Base-by-base conservation (phyloP, 2,888 invertebrate species). In the Schrankia costaestrigalis region DNA sequence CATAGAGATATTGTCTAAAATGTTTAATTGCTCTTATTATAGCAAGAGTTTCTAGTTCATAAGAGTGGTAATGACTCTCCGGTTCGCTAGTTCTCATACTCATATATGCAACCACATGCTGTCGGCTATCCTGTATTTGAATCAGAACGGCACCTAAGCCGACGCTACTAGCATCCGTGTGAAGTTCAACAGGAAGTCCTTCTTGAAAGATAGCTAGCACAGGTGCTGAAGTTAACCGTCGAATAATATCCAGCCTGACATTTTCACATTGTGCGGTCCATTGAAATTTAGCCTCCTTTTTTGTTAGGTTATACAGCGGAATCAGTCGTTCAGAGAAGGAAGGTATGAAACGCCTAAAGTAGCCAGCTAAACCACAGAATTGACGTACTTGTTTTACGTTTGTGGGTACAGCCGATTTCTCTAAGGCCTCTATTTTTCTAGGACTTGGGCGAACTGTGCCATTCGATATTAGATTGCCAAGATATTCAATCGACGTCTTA, bases 371-470 rank as follows among this genome's bases (percentile, higher is more conserved):
- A 0, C 58, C 58, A 0, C 50, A 38, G 26, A 57, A 56, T 12
- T 62, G 63, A 1, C 60, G 19, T 0, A 60, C 1, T 10, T 56
- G 53, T 0, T 28, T 25, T 0, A 44, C 31, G 0, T 40, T 51
- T 3, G 35, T 2, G 0, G 59, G 63, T 0, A 56, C 43, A 0
- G 37, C 35, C 0, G 42, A 10, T 1, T 13, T 7, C 0, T 36
- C 32, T 1, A 61, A 21, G 0, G 56, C 53, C 0, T 41, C 23
- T 4, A 62, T 28, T 21, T 60, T 59, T 3, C 50, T 4, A 0
- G 15, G 36, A 7, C 60, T 62, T 0, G 60, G 63, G 3, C 31
- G 12, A 0, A 60, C 11, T 14, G 51, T 11, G 2, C 60, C 56
- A 0, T 15, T 17, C 1, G 12, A n/a, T 3, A 61, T 31, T 4